Base-by-base conservation (phyloP, 37 sponge, comb jelly and placozoan species). In the Petrosia ficiformis region DNA sequence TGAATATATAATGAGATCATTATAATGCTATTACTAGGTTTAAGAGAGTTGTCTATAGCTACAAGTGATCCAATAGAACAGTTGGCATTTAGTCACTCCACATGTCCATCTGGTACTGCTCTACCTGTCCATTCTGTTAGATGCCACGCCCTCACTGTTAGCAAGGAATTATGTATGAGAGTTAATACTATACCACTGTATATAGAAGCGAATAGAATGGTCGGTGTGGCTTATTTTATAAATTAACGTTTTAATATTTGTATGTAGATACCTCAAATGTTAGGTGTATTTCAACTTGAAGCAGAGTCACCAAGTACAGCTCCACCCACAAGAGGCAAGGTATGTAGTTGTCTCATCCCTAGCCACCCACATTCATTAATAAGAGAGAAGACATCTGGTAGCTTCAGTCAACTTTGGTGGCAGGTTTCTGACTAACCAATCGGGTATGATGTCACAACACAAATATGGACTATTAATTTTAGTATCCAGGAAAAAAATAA, bases 181-280 rank as follows among this genome's bases (percentile, higher is more conserved):
- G 89, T 83, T 16, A 94, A 91, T 48, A 84, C 92, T 21, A 19
- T 86, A 1, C 48, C 67, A 1, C 39, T 69, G 1, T 94, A 80
- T 64, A 63, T 70, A 30, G 89, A 90, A 34, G 84, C 72, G 42
- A 87, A 90, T 67, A 82, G 79, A 60, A 44, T 78, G 76, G 92
- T 91, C 36, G 1, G 82, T 38, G 1, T 2, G 6, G 22, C 39
- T 33, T 25, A 42, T 26, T 42, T 8, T 14, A 42, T 24, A 38
- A 67, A 10, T 21, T 64, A 29, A 64, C 11, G 31, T 28, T 44
- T 42, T 39, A 21, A 4, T 74, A 59, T 59, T 3, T 39, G 26
- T 25, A 28, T 39, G 42, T 25, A 59, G 35, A 26, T 75, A 36
- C 38, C 38, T 29, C 34, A 35, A 60, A 33, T 39, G 43, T 42